These are phyloP conservation scores for Agapostemon virescens DNA, from an alignment of 2,888 invertebrate genomes.

Conservation along the genomic window DNA sequence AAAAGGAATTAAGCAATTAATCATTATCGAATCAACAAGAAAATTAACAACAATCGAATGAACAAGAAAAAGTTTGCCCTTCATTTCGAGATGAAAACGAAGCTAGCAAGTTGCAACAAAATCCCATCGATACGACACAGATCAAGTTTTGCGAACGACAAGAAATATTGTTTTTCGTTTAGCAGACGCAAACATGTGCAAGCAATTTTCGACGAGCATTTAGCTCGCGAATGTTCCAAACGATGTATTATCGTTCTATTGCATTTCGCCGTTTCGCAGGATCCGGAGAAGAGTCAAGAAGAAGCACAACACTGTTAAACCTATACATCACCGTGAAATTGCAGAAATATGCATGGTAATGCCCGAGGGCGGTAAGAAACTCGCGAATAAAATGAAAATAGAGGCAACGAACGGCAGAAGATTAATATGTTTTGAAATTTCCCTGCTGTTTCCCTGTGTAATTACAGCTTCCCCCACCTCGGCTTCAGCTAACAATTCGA, in stretches of 20 bases:
- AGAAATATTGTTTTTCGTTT: background rate
- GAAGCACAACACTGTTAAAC: background rate
- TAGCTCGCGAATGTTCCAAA: background rate
- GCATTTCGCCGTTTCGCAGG: background rate
- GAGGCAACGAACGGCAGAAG: slow-evolving; percentile 11
- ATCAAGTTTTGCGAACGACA: background rate
- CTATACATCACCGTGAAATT: slow-evolving; percentile 6
- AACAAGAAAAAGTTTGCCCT: too few species aligned
- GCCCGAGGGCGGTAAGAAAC: slow-evolving; percentile 8
- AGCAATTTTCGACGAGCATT: background rate
- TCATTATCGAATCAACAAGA: too few species aligned
- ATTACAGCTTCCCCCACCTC: background rate
- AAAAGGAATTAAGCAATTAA: too few species aligned
- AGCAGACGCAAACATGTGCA: background rate
- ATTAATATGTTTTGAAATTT: slow-evolving; percentile 26
- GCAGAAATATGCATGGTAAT: slow-evolving; percentile 16
- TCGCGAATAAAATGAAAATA: slow-evolving; percentile 1
- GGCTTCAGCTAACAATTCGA: background rate
- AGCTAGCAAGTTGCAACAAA: background rate
- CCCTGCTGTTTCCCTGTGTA: background rate
- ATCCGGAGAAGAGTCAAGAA: background rate
- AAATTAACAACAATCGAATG: too few species aligned
- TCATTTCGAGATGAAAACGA: background rate
- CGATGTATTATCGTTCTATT: slow-evolving; percentile 1
- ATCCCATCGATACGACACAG: background rate